phyloP scores from a whole-genome alignment of 2,888 invertebrate genomes.

The Drosophila basisetae region DNA sequence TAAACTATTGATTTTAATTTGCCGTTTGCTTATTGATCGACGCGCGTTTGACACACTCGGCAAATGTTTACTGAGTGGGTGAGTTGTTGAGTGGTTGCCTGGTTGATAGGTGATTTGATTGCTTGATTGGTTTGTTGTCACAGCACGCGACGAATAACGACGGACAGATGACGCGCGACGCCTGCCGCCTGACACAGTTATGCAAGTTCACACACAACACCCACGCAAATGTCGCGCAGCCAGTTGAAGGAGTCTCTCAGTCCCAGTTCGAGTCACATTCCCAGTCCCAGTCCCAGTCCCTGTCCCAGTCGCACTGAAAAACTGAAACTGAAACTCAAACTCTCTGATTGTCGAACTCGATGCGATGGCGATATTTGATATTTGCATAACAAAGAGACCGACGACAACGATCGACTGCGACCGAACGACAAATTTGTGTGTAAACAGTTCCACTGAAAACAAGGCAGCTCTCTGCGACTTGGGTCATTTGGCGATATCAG shows the following conservation, averaged over 20 bases:
- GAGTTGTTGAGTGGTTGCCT: conserved; percentile 25
- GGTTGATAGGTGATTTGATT: conserved; percentile 19
- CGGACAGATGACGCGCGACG: conserved; percentile 47
- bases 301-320: conserved; percentile 18
- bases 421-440: conserved; percentile 53
- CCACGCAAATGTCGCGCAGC: conserved; percentile 60
- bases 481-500: conserved; percentile 60
- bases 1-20: conserved; percentile 68
- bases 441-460: conserved; percentile 63
- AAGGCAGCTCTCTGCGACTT: conserved; percentile 9
- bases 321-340: conserved; percentile 19
- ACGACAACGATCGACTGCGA: conserved; percentile 22
- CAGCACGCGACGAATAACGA: conserved; percentile 46
- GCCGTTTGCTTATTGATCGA: conserved; percentile 53
- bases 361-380: conserved; percentile 40
- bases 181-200: conserved; percentile 70
- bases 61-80: conserved; percentile 68
- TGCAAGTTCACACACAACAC: conserved; percentile 75
- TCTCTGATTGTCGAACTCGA: conserved; percentile 14
- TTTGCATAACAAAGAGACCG: conserved; percentile 59
- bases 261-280: neutral
- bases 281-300: neutral
- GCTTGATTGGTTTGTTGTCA: conserved; percentile 53
- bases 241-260: conserved; percentile 41
- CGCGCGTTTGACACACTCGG: conserved; percentile 78